Conservation (phyloP, 2,888 invertebrate species). For the Thelaira solivaga region DNA sequence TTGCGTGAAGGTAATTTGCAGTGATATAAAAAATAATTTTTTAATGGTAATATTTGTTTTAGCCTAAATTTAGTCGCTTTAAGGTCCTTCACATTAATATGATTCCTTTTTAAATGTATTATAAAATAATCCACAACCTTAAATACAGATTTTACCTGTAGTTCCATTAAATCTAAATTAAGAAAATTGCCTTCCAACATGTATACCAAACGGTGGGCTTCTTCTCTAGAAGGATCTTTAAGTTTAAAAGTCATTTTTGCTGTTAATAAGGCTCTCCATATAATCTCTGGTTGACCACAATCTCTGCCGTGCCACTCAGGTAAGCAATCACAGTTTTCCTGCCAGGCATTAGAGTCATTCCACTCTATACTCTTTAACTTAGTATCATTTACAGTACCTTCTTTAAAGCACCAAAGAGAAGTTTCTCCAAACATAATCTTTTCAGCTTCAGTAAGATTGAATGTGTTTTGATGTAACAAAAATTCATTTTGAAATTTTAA, state of each 20-base stretch:
- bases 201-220: conserved; percentile 79
- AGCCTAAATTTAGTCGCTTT: conserved; percentile 74
- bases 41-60: conserved; percentile 62
- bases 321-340: conserved; percentile 78
- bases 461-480: conserved; percentile 33
- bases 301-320: conserved; percentile 83
- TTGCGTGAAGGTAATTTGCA: conserved; percentile 60
- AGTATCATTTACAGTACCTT: conserved; percentile 69
- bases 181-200: conserved; percentile 78
- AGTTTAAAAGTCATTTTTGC: conserved; percentile 74
- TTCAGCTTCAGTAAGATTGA: conserved; percentile 26
- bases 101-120: conserved; percentile 73
- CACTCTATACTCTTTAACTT: conserved; percentile 9
- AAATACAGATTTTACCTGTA: conserved; percentile 80
- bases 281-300: conserved; percentile 83
- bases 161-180: conserved; percentile 80
- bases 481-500: conserved; percentile 47
- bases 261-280: conserved; percentile 82
- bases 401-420: conserved; percentile 70
- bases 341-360: conserved; percentile 36
- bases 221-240: conserved; percentile 57
- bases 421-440: conserved; percentile 62
- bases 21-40: conserved; percentile 67
- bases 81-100: conserved; percentile 32
- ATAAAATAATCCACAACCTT: conserved; percentile 82